These are phyloP conservation scores for Litoditis marina DNA, from an alignment of 2,888 invertebrate genomes.

Conservation along the genomic window DNA sequence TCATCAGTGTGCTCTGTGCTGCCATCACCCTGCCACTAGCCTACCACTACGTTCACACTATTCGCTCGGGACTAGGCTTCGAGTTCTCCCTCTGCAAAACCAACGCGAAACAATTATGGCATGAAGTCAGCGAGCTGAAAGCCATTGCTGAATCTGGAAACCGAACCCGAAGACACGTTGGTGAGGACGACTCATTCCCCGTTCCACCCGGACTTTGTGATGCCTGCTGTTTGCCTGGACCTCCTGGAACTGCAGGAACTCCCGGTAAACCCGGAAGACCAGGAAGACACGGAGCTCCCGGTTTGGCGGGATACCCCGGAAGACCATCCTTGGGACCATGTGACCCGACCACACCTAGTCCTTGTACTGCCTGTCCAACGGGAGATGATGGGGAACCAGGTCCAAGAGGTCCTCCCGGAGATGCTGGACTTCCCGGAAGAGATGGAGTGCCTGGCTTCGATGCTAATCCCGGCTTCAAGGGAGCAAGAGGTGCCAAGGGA, in stretches of 20 bases:
- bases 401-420: conserved; percentile 15
- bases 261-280: conserved; percentile 11
- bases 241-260: conserved; percentile 27
- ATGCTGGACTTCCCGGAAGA: conserved; percentile 13
- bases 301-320: conserved; percentile 25
- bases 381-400: conserved; percentile 36
- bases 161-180: conserved; percentile 4
- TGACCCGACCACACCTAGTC: conserved; percentile 16
- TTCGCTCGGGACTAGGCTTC: conserved; percentile 17
- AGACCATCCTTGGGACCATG: conserved; percentile 14
- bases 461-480: conserved; percentile 29
- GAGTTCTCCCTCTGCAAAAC: conserved; percentile 23
- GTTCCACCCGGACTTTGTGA: conserved; percentile 24
- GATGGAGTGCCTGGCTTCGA: conserved; percentile 29
- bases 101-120: conserved; percentile 22
- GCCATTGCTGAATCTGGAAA: conserved; percentile 8
- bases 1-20: conserved; percentile 19
- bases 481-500: conserved; percentile 5
- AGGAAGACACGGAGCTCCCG: conserved; percentile 3
- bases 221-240: conserved; percentile 50
- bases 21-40: conserved; percentile 29
- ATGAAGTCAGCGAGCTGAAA: conserved; percentile 22
- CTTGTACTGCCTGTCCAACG: conserved; percentile 30
- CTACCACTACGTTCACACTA: conserved; percentile 24
- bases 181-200: not conserved